Conservation (phyloP, 2,113 vertebrate genomes). For the Silurus meridionalis region DNA sequence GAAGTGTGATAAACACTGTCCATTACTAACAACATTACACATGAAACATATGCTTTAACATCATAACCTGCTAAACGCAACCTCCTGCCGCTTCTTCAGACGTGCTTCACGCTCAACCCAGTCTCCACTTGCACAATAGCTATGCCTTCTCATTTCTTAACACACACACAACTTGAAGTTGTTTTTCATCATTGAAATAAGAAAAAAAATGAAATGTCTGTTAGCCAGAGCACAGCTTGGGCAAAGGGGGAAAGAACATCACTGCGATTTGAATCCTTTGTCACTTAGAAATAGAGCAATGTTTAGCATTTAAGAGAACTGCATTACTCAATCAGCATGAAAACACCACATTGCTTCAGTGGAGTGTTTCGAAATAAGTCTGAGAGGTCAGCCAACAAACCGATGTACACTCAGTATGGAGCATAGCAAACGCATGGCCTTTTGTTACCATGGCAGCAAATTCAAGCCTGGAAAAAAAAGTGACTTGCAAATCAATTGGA, state of each 20-base stretch:
- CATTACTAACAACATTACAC: not conserved
- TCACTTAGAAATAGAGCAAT: constrained; percentile 3
- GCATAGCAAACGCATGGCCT: not conserved
- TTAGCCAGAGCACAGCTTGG: not conserved
- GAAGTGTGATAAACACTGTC: not conserved
- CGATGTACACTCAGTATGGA: not conserved
- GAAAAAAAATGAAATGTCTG: not conserved
- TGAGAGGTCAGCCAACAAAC: constrained; percentile 15
- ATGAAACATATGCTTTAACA: not conserved
- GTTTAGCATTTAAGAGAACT: not conserved
- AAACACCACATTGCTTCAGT: not conserved
- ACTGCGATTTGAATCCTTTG: not conserved
- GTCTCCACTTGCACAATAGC: not conserved
- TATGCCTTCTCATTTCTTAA: not conserved
- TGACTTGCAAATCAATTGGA: constrained; percentile 23
- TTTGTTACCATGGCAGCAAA: constrained; percentile 37
- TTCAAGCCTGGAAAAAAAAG: not conserved
- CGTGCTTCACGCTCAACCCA: not conserved
- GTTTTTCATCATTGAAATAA: constrained; percentile 4
- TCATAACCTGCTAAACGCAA: not conserved
- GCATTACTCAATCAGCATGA: constrained; percentile 4
- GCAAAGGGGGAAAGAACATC: not conserved
- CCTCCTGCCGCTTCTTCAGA: not conserved
- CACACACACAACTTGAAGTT: not conserved
- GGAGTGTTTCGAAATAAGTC: constrained; percentile 13